Evolutionary conservation across 2,797 vertebrate genomes (phyloP), one percentile per base, ranked within the genome.

Genomic region (Aldrovandia affinis): DNA sequence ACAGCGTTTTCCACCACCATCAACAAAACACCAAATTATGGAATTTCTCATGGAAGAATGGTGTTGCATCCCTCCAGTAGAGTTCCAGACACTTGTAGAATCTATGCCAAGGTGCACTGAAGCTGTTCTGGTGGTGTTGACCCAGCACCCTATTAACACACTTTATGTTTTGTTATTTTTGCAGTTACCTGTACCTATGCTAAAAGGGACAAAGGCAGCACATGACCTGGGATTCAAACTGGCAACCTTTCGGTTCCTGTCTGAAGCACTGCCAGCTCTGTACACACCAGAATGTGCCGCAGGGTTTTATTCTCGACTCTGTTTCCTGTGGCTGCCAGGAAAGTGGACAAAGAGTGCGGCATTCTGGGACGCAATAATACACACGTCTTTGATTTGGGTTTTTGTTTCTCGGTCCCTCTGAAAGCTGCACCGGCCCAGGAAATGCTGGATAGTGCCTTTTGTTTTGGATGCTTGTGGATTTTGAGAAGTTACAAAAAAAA

Each of bases 361-460:
- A 80, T 80, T 80, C 52, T n/a, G 33, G 47, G 78, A 80, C 33
- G 15, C 9, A 55, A 55, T 30, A 80, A 80, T 80, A 80, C 55
- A 80, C 52, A 80, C 50, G 18, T 55, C 78, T 57, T 54, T n/a
- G 50, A 28, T 47, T 52, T 54, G 6, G 18, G 44, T 80, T 80
- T 80, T 54, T 18, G 47, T 80, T 52, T 54, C 20, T 50, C 28
- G 33, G 30, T 30, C 28, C 28, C 28, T 15, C 12, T 28, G 55
- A 57, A 54, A 80, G 12, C 78, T 33, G 50, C 28, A 52, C 77
- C 47, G 25, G 77, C n/a, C 44, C 6, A 14, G 28, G 42, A 79
- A 79, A n/a, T 50, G 47, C 47, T 28, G 4, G 9, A 54, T 80
- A 55, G 36, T 78, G 9, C 2, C 39, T 78, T 55, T 55, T 55